Conservation (phyloP, 1,140 invertebrate genomes). For the Zelostemma sp. region DNA sequence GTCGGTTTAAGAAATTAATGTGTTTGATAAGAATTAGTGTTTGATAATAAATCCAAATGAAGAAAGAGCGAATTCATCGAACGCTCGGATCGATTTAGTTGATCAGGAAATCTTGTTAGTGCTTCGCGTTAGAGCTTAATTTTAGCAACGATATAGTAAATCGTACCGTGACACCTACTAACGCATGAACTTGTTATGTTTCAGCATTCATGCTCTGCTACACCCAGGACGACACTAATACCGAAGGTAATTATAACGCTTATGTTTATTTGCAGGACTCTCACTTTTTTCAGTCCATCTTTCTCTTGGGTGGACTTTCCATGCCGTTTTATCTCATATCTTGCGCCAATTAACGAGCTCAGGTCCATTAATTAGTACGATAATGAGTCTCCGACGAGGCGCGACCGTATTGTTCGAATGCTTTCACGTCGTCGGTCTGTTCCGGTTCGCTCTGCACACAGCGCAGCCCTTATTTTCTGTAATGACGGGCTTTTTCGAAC, state of each 20-base stretch:
- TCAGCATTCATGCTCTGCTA: slow-evolving; percentile 93
- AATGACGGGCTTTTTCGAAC: slow-evolving; percentile 19
- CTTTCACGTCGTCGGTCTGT: slow-evolving; percentile 16
- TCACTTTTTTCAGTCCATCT: slow-evolving; percentile 3
- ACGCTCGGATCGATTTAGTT: slow-evolving; percentile 19
- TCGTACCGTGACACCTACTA: slow-evolving; percentile 57
- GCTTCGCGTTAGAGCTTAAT: slow-evolving; percentile 55
- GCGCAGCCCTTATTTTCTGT: slow-evolving; percentile 18
- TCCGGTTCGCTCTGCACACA: slow-evolving; percentile 1
- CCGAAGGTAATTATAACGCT: slow-evolving; percentile 80
- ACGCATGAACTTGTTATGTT: slow-evolving; percentile 74
- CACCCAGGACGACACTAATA: slow-evolving; percentile 89
- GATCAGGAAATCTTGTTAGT: slow-evolving; percentile 23
- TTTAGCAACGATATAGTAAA: slow-evolving; percentile 55
- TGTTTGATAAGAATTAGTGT: too few species aligned
- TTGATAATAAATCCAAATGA: too few species aligned
- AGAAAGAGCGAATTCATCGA: slow-evolving; percentile 15
- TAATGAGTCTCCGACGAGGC: slow-evolving; percentile 20
- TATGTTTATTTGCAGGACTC: slow-evolving; percentile 19
- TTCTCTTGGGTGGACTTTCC: background rate
- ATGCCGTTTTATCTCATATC: slow-evolving; percentile 27
- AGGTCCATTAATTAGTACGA: slow-evolving; percentile 35
- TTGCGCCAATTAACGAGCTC: slow-evolving; percentile 34
- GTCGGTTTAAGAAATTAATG: too few species aligned
- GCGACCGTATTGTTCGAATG: slow-evolving; percentile 24